Evolutionary conservation across 1,140 invertebrate species (phyloP), one percentile per base, ranked within the genome.

Genomic region (Ceratosolen fusciceps): DNA sequence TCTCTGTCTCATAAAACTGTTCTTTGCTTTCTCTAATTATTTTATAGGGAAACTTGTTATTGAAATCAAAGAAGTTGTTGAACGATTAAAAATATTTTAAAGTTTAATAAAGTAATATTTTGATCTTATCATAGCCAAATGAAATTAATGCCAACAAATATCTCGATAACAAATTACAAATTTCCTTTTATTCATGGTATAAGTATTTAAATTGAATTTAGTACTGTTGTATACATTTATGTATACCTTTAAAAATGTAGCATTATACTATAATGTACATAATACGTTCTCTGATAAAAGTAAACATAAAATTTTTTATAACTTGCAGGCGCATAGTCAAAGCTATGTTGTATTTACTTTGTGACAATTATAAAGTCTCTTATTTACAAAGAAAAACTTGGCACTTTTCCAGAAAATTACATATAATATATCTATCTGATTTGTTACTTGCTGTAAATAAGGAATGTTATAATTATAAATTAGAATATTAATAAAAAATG

Each of bases 301-400:
- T 80, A 80, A 79, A 75, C 37, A 58, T 60, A 73, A 82, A 77
- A 77, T 76, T 74, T 81, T 12, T 24, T 74, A 60, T 47, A n/a
- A 58, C 74, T 77, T 77, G 70, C 70, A 77, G 70, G 68, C 80
- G 60, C 62, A 68, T 77, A 80, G 52, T 77, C 68, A 74, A 81
- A 77, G 49, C 74, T 77, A 26, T 54, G 60, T 81, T 81, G 80
- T 81, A 81, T 70, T 81, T 81, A 21, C 68, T 81, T 74, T 77
- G 37, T 76, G 77, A 73, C 58, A 72, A 54, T 76, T 47, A 81
- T 77, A 68, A 58, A 77, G 67, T 74, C 75, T 73, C 75, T 77
- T 73, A 68, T 77, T 24, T 74, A 77, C 75, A 73, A 73, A 65
- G 78, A 56, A 80, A 80, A 56, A 80, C 58, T 54, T 77, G 68